Base-by-base conservation (phyloP, 1,140 invertebrate genomes). In the Lasioglossum baleicum region DNA sequence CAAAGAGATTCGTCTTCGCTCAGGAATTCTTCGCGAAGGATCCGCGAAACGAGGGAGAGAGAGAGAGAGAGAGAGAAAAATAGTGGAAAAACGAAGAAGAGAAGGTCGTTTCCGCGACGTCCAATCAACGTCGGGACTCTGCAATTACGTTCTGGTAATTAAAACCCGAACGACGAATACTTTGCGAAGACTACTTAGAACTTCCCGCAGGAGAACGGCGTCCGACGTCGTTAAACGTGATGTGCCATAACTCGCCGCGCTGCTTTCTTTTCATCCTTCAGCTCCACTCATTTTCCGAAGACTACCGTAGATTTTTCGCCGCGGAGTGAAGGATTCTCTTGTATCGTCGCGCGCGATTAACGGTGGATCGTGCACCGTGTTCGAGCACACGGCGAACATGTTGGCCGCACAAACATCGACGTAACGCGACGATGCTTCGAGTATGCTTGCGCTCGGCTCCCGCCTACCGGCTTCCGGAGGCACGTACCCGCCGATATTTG, bases 131-230 rank as follows among this genome's bases (percentile, higher is more conserved):
- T 73, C 53, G 35, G 67, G 48, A 44, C 56, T 58, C 31, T 22
- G 65, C 65, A 80, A 83, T 80, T 80, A 75, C 81, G 65, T 66
- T 31, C 61, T 69, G 66, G 53, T 83, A 81, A 83, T 81, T 83
- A 83, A 83, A 81, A 58, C 22, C 35, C 56, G 58, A 31, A 40
- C 71, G 53, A 48, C n/a, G 56, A 53, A 77, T 70, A 83, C 48
- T 83, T 83, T 35, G 68, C 48, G 7, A 65, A 80, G 66, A 80
- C 40, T 31, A n/a, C 31, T n/a, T 26, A 31, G 44, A 35, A 60
- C 48, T 60, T 79, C 56, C 31, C 60, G 26, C n/a, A 35, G 22
- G n/a, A 56, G 51, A 82, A 67, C 53, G 26, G 22, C 48, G n/a
- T n/a, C 7, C 42, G 22, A 51, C 42, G 6, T 51, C 31, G 31